These are phyloP conservation scores for Diabrotica virgifera DNA, from an alignment of 1,140 invertebrate species.

Conservation along the genomic window DNA sequence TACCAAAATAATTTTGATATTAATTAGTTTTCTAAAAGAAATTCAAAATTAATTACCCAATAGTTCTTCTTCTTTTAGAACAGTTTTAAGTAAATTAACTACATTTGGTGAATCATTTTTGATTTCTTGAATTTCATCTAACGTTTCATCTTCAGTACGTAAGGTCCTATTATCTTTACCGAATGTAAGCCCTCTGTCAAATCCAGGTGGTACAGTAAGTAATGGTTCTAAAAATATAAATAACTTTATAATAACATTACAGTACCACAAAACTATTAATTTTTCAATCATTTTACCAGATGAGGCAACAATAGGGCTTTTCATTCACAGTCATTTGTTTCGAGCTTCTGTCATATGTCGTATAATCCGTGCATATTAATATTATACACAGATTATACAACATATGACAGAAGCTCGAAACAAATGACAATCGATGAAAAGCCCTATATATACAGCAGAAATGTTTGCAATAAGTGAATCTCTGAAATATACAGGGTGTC, in stretches of 20 bases:
- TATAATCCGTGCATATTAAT: no score
- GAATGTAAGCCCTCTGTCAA: slow-evolving; percentile 58
- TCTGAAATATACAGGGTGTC: no score
- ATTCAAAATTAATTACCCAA: slow-evolving; percentile 26
- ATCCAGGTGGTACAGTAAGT: slow-evolving; percentile 63
- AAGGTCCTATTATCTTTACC: slow-evolving; percentile 51
- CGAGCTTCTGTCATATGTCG: no score
- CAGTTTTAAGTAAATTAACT: slow-evolving; percentile 45
- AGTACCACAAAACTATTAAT: no score
- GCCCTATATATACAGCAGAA: no score
- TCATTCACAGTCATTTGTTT: no score
- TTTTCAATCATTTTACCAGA: slow-evolving; percentile 3
- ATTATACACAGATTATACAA: no score
- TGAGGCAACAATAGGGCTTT: no score
- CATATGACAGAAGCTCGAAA: no score
- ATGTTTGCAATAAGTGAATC: no score
- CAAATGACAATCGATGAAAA: no score
- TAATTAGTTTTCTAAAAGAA: slow-evolving; percentile 1
- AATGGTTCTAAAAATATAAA: slow-evolving; percentile 48
- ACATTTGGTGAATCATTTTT: slow-evolving; percentile 23
- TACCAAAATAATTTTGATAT: background rate
- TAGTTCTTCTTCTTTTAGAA: slow-evolving; percentile 39
- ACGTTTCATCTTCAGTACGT: slow-evolving; percentile 6
- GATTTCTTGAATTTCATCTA: slow-evolving; percentile 8
- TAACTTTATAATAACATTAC: no score